A percentile compares a stretch with the other conserved stretches of the same genome.
Evolutionary conservation across 37 sponge, comb jelly and placozoan genomes (phyloP).

Genomic region (Chondrosia reniformis): DNA sequence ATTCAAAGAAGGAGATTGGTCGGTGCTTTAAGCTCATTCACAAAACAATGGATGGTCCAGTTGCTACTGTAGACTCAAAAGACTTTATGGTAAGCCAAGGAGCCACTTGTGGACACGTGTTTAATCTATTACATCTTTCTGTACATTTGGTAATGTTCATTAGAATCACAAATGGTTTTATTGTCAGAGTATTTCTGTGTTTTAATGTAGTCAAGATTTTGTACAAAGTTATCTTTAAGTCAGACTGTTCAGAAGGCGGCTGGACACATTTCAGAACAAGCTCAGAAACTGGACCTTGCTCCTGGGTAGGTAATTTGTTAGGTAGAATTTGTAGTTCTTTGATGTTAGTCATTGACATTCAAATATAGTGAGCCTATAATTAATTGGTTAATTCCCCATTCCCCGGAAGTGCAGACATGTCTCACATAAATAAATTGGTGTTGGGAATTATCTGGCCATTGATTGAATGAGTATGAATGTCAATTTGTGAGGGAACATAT

Average conservation of each 20-base stretch:
- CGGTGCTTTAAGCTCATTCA: conserved; percentile 91
- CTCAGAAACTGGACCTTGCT: conserved; percentile 81
- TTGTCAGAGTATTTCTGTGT: not conserved
- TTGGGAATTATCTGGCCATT: no score
- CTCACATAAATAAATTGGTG: no score
- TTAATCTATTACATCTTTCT: not conserved
- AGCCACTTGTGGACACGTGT: not conserved
- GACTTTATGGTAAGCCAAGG: conserved; percentile 85
- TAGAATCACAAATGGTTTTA: not conserved
- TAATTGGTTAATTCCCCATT: no score
- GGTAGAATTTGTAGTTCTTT: no score
- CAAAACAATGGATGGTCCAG: conserved; percentile 52
- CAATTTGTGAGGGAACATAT: no score
- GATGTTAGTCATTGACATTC: no score
- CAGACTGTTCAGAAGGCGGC: conserved; percentile 82
- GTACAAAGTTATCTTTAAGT: conserved; percentile 72
- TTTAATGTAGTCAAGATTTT: conserved; percentile 75
- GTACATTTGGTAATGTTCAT: no score
- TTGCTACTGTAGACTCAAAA: conserved; percentile 48
- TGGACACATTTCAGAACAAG: conserved; percentile 85
- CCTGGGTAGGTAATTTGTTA: conserved; percentile 90
- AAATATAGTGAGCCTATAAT: no score
- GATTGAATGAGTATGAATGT: no score
- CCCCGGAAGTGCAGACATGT: no score
- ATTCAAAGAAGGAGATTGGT: conserved; percentile 96